Evolutionary conservation across 2,113 vertebrate genomes (phyloP), one percentile per base, ranked within the genome.

Genomic region (Mola mola): DNA sequence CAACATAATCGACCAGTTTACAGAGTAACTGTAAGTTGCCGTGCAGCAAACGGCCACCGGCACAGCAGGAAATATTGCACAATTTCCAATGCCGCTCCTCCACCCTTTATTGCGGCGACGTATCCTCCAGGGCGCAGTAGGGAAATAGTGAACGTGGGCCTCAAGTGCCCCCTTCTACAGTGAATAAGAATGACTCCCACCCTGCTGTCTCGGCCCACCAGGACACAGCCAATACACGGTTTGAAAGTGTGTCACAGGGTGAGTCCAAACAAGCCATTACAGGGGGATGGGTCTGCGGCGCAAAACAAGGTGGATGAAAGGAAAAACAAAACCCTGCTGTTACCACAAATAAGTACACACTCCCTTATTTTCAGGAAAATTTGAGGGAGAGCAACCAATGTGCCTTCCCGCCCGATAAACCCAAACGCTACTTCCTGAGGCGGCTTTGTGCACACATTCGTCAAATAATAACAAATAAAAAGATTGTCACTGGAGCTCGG

Each of bases 181-280:
- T 37, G 48, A 63, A 59, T 49, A 2, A 55, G 55, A 74, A 52
- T 11, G 24, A 43, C 48, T 72, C 17, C 44, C 48, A 31, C 31
- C 2, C 26, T 38, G 9, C 22, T 4, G 17, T 19, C 48, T 66
- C 6, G 0, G 4, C 40, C 42, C 16, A 52, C 60, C 36, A 9
- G 57, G 43, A 26, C 9, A 8, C 33, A 42, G 42, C 50, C 68
- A 72, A 82, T 43, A 44, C 15, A 55, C 3, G 31, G 42, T 78
- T 50, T 42, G 44, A 42, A 47, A 29, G 36, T 15, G 25, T 42
- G 52, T 72, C 60, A 41, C 41, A 48, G 29, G 56, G 17, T 34
- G 44, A 67, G 19, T 66, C 69, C 60, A 80, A 75, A 75, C 59
- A 77, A 48, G 57, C 44, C 6, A 58, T 77, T 71, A 58, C 68